Evolutionary conservation across 2,113 vertebrate species (phyloP), one percentile per base, ranked within the genome.

Genomic region (Maccullochella peelii): DNA sequence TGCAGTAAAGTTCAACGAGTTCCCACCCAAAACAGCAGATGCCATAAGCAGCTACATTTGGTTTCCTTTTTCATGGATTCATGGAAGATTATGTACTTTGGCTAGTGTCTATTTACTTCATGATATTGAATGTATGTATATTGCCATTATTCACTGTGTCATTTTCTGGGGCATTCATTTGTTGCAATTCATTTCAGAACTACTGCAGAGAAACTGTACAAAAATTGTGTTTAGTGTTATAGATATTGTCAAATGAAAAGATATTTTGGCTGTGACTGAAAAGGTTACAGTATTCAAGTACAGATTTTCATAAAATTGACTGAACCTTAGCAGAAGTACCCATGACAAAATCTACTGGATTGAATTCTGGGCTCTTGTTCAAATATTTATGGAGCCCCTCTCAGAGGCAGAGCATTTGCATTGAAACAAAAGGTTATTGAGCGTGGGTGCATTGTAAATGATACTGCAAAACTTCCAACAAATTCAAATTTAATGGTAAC

Each of bases 401-500:
- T 91, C 82, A 67, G 83, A 91, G 90, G 92, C 92, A 79, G 38
- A 84, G 90, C 91, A 94, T 95, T 95, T 94, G 93, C 94, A 94
- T 96, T 91, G 86, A 94, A 94, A 95, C 94, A 95, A 95, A 95
- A 94, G 95, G 94, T 94, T 95, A 94, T 92, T 93, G 94, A 94
- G 94, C 87, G 86, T 87, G 89, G 85, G 89, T 73, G 80, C 84
- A 85, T 93, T 94, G 95, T 95, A 95, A 95, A 96, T 95, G 93
- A 94, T 92, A 91, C 88, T 54, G 58, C 91, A 90, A 93, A 95
- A 95, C 92, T 93, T 93, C 91, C 93, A 93, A 93, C 95, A 95
- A 95, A 96, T 96, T 95, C 91, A 94, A 91, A 96, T 95, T 94
- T 95, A 96, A 95, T 95, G 94, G 93, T 94, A 92, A 95, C 92